A percentile compares a stretch with the other conserved stretches of the same genome.
phyloP scores from a whole-genome alignment of 2,113 vertebrate genomes.

The Malurus elegans region DNA sequence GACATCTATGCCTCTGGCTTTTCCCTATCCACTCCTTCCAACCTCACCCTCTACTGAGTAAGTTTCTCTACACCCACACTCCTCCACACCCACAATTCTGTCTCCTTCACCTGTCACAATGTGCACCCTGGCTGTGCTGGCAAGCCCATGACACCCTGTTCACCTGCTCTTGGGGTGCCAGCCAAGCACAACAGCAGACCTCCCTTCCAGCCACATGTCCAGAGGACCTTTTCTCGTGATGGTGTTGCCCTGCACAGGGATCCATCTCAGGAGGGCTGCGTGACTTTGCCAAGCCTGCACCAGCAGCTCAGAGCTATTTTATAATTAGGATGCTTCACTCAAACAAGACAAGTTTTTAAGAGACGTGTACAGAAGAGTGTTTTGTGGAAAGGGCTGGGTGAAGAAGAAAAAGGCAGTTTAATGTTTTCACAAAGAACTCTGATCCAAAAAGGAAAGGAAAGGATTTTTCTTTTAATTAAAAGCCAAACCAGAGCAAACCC shows the following conservation, averaged over 20 bases:
- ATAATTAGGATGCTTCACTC: neutral
- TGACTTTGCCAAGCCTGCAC: neutral
- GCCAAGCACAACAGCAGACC: neutral
- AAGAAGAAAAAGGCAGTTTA: neutral
- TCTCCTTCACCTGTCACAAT: neutral
- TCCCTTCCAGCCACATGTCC: neutral
- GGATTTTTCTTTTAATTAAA: neutral
- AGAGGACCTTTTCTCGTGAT: neutral
- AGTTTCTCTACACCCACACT: conserved; percentile 42
- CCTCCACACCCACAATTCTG: neutral
- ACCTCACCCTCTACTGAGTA: neutral
- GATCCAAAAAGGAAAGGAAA: neutral
- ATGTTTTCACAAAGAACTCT: neutral
- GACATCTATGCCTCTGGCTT: conserved; percentile 4
- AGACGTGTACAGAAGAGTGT: neutral
- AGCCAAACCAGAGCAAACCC: neutral
- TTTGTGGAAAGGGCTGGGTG: neutral
- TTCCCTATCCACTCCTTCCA: neutral
- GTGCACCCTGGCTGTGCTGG: neutral
- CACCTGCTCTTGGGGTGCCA: neutral
- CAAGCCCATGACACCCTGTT: neutral
- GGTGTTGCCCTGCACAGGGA: neutral
- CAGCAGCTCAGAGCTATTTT: neutral
- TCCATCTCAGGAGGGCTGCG: neutral
- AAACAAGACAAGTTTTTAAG: neutral